A percentile compares a stretch with the other conserved stretches of the same genome.
These are phyloP conservation scores for Dasyornis broadbenti DNA, from an alignment of 2,113 vertebrate species.

Conservation along the genomic window DNA sequence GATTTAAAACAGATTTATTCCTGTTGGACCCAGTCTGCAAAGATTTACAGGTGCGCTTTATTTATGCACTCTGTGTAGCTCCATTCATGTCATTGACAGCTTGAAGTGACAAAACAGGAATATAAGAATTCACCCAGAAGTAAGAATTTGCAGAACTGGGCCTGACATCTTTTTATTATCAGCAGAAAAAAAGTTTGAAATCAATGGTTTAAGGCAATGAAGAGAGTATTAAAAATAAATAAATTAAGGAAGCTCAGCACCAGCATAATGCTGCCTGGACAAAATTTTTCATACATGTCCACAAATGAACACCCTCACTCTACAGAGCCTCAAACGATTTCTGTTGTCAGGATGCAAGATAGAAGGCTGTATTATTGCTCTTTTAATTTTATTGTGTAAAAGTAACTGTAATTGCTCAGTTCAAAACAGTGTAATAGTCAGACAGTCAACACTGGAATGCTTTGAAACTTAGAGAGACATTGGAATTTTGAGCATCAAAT, in stretches of 20 bases:
- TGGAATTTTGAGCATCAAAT: not conserved
- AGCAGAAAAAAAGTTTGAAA: not conserved
- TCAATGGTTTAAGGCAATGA: not conserved
- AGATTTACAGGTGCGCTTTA: not conserved
- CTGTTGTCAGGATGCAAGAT: not conserved
- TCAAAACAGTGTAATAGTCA: not conserved
- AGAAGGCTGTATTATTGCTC: not conserved
- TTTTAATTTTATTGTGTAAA: not conserved
- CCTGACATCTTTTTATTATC: not conserved
- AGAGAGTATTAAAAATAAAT: not conserved
- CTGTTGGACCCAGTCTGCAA: not conserved
- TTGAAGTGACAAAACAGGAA: not conserved
- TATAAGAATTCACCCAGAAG: not conserved
- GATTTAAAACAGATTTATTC: not conserved
- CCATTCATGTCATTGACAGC: not conserved
- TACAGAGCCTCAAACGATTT: not conserved
- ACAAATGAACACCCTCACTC: not conserved
- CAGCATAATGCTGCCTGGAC: not conserved
- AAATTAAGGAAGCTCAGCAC: not conserved
- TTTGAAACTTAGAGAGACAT: not conserved
- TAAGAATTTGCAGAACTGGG: not conserved
- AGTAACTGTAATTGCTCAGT: not conserved
- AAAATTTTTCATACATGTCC: not conserved
- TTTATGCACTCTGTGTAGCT: fast-evolving
- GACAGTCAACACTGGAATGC: not conserved